Evolutionary conservation across 1,140 invertebrate species (phyloP), one percentile per base, ranked within the genome.

Genomic region (Drosophila pseudoananassae): DNA sequence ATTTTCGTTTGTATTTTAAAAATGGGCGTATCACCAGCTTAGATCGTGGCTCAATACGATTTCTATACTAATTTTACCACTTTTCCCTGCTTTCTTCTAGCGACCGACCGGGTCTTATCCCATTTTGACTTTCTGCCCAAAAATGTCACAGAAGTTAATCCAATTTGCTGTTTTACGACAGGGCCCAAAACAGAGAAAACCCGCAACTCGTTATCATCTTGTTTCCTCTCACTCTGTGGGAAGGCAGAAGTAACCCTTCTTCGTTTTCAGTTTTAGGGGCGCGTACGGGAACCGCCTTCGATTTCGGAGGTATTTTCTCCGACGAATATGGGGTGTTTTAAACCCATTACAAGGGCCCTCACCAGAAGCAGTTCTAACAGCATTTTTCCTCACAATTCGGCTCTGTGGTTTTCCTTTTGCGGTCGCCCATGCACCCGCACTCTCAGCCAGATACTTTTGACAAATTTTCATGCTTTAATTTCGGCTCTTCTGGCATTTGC

Each of bases 391-490:
- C 23, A 20, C 17, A 46, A 20, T 52, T 65, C 60, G 54, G 51
- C 66, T 63, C 64, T 88, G 83, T 70, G 83, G 83, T 88, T 78
- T 55, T 31, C 23, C 49, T 20, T 17, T 69, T 69, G 64, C 43
- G 50, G 64, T 69, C 55, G 54, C 65, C 25, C 7, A 4, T 47
- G 63, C 65, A 69, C 63, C 64, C 63, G 51, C 64, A 66, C 63
- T 64, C 45, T 51, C 63, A 51, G 58, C 25, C 46, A 29, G 63
- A 66, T 51, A 51, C 72, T 71, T 74, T 70, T 78, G 45, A 76
- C 59, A 78, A 74, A 89, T 76, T 83, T 78, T 88, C 85, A 89
- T 79, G 85, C 85, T 89, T 89, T 84, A 89, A 89, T 89, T 89
- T 89, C 14, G 25, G 43, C 56, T 36, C 31, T 36, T 36, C 33